phyloP scores from a whole-genome alignment of 2,797 vertebrate species.

The Eptatretus atami region DNA sequence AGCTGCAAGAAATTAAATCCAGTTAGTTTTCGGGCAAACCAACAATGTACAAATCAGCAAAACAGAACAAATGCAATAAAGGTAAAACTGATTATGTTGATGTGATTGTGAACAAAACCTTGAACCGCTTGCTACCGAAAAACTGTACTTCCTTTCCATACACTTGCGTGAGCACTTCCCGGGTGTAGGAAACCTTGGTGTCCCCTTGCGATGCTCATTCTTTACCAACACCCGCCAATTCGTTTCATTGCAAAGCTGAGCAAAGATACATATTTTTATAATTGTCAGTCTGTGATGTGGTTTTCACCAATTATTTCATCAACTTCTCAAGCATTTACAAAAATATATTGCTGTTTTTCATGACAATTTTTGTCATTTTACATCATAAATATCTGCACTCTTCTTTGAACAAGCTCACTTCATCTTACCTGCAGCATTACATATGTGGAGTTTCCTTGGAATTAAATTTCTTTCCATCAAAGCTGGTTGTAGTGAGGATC shows the following conservation, averaged over 20 bases:
- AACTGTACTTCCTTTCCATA: neutral
- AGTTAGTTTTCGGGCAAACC: no score
- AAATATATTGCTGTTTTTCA: no score
- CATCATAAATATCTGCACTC: no score
- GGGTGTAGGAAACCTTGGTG: neutral
- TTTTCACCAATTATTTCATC: no score
- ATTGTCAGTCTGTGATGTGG: no score
- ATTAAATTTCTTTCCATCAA: neutral
- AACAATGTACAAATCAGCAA: no score
- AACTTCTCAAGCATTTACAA: no score
- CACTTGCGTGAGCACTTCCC: neutral
- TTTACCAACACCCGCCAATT: conserved; percentile 1
- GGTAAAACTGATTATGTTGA: neutral
- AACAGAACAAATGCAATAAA: no score
- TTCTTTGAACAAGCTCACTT: no score
- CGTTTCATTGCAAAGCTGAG: neutral
- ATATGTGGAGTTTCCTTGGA: neutral
- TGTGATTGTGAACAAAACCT: neutral
- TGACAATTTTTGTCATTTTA: no score
- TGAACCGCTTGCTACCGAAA: neutral
- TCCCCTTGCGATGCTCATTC: neutral
- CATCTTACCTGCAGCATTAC: neutral
- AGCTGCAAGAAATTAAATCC: neutral
- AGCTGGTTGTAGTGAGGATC: neutral
- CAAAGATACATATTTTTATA: no score